phyloP scores from a whole-genome alignment of 2,113 vertebrate genomes.

The Vulpes vulpes region DNA sequence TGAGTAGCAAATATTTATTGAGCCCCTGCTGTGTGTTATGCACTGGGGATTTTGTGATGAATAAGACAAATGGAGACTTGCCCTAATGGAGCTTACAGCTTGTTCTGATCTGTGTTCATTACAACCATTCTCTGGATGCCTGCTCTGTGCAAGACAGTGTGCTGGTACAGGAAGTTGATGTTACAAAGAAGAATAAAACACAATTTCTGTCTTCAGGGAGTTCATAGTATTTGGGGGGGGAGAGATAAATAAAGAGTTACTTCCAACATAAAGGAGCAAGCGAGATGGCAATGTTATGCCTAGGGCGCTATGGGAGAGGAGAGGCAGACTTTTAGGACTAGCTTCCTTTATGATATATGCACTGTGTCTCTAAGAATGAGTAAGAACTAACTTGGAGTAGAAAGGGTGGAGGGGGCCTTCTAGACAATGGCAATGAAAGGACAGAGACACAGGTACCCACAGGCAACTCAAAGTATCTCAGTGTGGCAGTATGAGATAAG shows the following conservation, averaged over 20 bases:
- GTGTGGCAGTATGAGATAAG: not conserved
- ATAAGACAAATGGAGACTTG: conserved; percentile 57
- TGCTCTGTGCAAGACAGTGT: not conserved
- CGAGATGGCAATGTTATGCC: conserved; percentile 24
- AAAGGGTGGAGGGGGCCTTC: not conserved
- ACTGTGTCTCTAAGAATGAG: not conserved
- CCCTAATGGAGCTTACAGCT: conserved; percentile 43
- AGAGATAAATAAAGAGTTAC: not conserved
- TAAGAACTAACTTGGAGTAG: not conserved
- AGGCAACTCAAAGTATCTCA: not conserved
- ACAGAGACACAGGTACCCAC: not conserved
- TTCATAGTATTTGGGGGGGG: conserved; percentile 6
- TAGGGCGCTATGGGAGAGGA: not conserved
- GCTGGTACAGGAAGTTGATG: not conserved
- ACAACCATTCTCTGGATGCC: conserved; percentile 10
- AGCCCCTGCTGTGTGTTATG: conserved; percentile 4
- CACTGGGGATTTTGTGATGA: conserved; percentile 50
- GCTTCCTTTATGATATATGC: not conserved
- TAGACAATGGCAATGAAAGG: not conserved
- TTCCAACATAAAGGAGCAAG: conserved; percentile 34
- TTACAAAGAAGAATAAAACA: conserved; percentile 26
- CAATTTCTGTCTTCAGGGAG: conserved; percentile 29
- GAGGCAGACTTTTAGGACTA: not conserved
- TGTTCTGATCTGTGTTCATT: conserved; percentile 54
- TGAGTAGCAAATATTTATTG: conserved; percentile 43